Conservation (phyloP, 2,797 vertebrate genomes). For the Halcyon chelicuti region DNA sequence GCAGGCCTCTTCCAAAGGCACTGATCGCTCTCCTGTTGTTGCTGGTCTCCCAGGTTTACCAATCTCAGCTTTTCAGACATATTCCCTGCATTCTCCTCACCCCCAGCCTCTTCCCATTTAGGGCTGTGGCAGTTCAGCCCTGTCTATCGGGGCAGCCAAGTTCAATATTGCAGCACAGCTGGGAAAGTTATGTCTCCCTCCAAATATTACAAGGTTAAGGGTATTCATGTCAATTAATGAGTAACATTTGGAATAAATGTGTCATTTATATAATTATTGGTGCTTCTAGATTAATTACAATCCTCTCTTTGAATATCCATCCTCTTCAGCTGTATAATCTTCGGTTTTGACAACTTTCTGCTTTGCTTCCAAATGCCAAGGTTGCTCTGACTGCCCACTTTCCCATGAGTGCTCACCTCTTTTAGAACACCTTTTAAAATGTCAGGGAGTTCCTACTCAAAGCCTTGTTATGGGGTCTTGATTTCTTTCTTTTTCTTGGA, state of each 20-base stretch:
- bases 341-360: not conserved
- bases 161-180: not conserved
- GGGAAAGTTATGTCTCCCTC: not conserved
- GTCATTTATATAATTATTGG: not conserved
- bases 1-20: not conserved
- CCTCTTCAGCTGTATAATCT: not conserved
- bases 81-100: rapidly evolving
- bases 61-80: not conserved
- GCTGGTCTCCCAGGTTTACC: not conserved
- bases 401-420: not conserved
- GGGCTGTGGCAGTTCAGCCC: not conserved
- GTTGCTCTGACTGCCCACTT: not conserved
- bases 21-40: rapidly evolving
- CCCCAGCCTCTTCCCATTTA: not conserved
- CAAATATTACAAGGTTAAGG: not conserved
- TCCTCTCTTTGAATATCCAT: not conserved
- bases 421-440: not conserved
- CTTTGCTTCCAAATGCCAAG: not conserved
- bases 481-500: not conserved
- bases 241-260: not conserved
- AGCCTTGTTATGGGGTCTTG: not conserved
- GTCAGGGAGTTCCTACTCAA: not conserved
- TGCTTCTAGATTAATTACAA: not conserved
- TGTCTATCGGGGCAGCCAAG: not conserved
- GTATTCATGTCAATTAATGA: not conserved